Base-by-base conservation (phyloP, 2,797 vertebrate genomes). In the Melanogrammus aeglefinus region DNA sequence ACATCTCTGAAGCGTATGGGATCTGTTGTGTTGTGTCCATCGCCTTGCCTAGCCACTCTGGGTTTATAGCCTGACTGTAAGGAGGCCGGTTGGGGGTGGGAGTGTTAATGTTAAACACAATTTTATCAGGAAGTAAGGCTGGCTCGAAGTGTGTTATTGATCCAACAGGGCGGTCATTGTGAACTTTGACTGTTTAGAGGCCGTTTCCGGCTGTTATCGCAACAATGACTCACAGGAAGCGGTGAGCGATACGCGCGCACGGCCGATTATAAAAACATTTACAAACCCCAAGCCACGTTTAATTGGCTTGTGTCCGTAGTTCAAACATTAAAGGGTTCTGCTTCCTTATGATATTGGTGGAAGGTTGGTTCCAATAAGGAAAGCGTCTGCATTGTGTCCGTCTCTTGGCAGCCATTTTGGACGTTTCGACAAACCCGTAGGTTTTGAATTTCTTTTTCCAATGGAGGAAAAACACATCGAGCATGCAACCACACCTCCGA, bases 91-190 rank as follows among this genome's bases (percentile, higher is more conserved):
- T 63, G 72, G 75, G 72, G 51, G 41, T 18, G 6, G 6, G 39
- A 39, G 35, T 44, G 83, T 88, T 88, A 84, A 90, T 86, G 80
- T 86, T 81, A 87, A 84, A 85, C 85, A 29, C 78, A 73, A 83
- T 87, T 81, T 85, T 85, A 86, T 29, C 66, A 86, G 78, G 21
- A 38, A 31, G 27, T 80, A 36, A 75, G 69, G 39, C 76, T 39
- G 74, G 80, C 41, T 1, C 2, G 29, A 81, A 41, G 77, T 81
- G 80, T 75, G 77, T 80, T 74, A 63, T 84, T 81, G 81, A 88
- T 83, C 78, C 80, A 83, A 76, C 78, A 77, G 77, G 76, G 70
- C 75, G 78, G 72, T 39, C 57, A 77, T 73, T 74, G 27, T 79
- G 82, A 84, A 84, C 87, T 81, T 83, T 86, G 85, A 76, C 82